Evolutionary conservation across 2,888 invertebrate genomes (phyloP).

Genomic region (Harmothoe impar): DNA sequence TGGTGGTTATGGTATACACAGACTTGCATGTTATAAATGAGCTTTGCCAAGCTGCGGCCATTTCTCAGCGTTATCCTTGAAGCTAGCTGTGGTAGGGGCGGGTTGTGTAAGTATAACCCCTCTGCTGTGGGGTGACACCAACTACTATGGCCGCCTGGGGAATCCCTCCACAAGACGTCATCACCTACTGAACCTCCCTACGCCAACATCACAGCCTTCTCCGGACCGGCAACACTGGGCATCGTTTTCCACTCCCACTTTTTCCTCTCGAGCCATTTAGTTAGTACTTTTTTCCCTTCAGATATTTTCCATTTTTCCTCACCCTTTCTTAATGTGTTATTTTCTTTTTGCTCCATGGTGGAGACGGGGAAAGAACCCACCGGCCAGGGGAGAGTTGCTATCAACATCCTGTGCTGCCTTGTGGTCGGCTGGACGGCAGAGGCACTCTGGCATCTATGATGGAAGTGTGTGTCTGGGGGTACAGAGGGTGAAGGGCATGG

Average conservation of each 20-base stretch:
- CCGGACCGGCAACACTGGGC: slow-evolving; percentile 15
- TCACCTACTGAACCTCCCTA: slow-evolving; percentile 22
- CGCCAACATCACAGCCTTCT: background rate
- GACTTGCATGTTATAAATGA: background rate
- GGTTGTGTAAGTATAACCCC: background rate
- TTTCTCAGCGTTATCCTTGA: background rate
- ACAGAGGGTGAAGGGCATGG: background rate
- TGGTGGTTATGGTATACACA: background rate
- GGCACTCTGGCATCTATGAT: background rate
- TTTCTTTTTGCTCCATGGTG: background rate
- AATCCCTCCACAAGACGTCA: background rate
- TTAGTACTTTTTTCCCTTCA: background rate
- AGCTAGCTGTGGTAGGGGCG: background rate
- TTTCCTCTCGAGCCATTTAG: background rate
- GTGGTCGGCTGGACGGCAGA: background rate
- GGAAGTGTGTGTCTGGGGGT: background rate
- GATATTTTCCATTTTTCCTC: slow-evolving; percentile 18
- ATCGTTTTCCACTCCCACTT: background rate
- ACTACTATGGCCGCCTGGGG: background rate
- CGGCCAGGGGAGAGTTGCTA: background rate
- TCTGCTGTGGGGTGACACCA: background rate
- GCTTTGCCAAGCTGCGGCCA: background rate
- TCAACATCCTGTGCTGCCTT: background rate
- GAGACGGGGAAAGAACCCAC: background rate
- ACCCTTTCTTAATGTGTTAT: background rate